A percentile compares a stretch with the other conserved stretches of the same genome.
Evolutionary conservation across 2,113 vertebrate species (phyloP).

Genomic region (Phainopepla nitens): DNA sequence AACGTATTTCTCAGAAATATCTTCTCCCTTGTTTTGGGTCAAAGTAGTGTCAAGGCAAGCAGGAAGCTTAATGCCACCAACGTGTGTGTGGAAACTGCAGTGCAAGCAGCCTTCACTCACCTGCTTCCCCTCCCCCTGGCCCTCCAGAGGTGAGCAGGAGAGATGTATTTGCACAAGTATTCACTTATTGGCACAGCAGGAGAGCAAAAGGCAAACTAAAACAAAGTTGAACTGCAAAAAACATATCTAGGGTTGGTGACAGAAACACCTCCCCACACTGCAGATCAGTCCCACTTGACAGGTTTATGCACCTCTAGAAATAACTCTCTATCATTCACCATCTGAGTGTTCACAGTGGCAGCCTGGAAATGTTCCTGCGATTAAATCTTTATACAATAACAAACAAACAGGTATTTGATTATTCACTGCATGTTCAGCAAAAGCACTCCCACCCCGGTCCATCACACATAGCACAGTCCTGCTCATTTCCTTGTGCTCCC

Average conservation of each 20-base stretch:
- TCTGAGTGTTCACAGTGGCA: background rate
- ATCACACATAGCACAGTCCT: background rate
- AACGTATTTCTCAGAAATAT: background rate
- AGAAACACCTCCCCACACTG: background rate
- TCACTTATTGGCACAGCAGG: background rate
- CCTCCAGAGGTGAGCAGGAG: background rate
- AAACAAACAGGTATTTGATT: background rate
- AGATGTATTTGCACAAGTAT: background rate
- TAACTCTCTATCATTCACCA: background rate
- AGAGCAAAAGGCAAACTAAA: background rate
- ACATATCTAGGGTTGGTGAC: rapidly evolving
- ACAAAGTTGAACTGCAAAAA: background rate
- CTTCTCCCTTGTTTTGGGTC: background rate
- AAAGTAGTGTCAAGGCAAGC: background rate
- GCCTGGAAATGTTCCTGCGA: background rate
- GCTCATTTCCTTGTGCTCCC: background rate
- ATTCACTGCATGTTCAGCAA: background rate
- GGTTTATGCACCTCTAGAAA: background rate
- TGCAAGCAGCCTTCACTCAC: background rate
- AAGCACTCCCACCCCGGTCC: background rate
- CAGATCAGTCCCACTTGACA: background rate
- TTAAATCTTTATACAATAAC: background rate
- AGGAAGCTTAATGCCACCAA: background rate
- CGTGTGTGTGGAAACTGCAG: background rate
- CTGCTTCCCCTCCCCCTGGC: background rate